Base-by-base conservation (phyloP, 2,888 invertebrate genomes). In the Onthophagus sagittarius region DNA sequence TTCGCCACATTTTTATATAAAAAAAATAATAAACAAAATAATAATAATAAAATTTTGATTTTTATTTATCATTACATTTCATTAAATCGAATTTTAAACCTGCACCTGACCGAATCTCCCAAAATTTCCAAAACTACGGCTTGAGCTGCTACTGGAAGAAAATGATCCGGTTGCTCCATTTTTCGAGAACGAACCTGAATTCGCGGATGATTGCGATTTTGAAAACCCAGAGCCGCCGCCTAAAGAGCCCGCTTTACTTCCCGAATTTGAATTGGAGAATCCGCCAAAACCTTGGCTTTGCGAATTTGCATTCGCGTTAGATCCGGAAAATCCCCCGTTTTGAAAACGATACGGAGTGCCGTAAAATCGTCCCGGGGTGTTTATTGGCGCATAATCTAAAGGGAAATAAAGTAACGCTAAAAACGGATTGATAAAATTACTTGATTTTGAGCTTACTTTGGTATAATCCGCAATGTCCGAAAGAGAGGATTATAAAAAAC, bases 1-100 rank as follows among this genome's bases (percentile, higher is more conserved):
- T 31, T 71, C 2, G 73, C 64, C 31, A 71, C 23, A 15, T 73
- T 32, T 23, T 62, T 73, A 53, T 70, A 71, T 71, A 65, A 64
- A 62, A 64, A 67, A 67, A 67, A n/a, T n/a, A n/a, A n/a, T n/a
- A n/a, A n/a, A n/a, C n/a, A n/a, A n/a, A n/a, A n/a, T n/a, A 7
- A 13, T 15, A 23, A n/a, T 5, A 64, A 64, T 23, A 23, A 23
- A 67, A 67, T 31, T n/a, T 31, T 31, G 15, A 67, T 23, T 67
- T 67, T 67, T 67, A 13, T 14, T 23, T 67, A 53, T 53, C 39
- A 4, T 53, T 53, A 53, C 39, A 53, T 53, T 11, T 53, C 6
- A 53, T 23, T 23, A 53, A 53, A 53, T 53, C 39, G 1, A 4
- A 1, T 53, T 7, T 53, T 53, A 53, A 9, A 4, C 4, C 39